Conservation (phyloP, 1,140 invertebrate species). For the Onthophagus taurus region DNA sequence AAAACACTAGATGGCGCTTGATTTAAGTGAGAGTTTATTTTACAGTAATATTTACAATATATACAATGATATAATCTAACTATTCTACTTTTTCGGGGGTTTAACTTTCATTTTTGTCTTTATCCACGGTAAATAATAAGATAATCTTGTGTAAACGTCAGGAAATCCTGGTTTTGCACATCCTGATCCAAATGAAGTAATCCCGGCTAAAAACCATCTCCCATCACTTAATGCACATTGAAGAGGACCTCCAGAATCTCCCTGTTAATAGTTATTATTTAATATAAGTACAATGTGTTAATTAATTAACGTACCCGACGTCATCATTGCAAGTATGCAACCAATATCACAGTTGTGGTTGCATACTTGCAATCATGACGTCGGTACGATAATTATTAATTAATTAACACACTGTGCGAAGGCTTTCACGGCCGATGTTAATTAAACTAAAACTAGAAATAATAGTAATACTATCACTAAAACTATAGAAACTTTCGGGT, state of each 20-base stretch:
- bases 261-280: conserved; percentile 43
- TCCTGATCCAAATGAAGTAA: conserved; percentile 83
- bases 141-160: conserved; percentile 77
- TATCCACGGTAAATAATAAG: conserved; percentile 81
- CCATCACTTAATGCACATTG: conserved; percentile 66
- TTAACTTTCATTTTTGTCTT: conserved; percentile 32
- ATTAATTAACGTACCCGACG: neutral
- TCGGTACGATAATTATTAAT: neutral
- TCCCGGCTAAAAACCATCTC: conserved; percentile 76
- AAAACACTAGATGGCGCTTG: too few relatives aligned
- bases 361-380: neutral
- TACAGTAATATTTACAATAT: too few relatives aligned
- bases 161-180: conserved; percentile 76
- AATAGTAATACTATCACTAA: too few relatives aligned
- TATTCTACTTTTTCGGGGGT: neutral
- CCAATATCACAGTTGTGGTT: neutral
- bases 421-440: too few relatives aligned
- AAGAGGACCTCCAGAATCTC: conserved; percentile 76
- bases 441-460: too few relatives aligned
- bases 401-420: too few relatives aligned
- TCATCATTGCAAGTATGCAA: neutral
- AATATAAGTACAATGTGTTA: neutral
- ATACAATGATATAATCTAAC: neutral
- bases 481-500: too few relatives aligned
- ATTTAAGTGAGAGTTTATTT: too few relatives aligned